Base-by-base conservation (phyloP, 2,888 invertebrate species). In the Lymantria dispar region DNA sequence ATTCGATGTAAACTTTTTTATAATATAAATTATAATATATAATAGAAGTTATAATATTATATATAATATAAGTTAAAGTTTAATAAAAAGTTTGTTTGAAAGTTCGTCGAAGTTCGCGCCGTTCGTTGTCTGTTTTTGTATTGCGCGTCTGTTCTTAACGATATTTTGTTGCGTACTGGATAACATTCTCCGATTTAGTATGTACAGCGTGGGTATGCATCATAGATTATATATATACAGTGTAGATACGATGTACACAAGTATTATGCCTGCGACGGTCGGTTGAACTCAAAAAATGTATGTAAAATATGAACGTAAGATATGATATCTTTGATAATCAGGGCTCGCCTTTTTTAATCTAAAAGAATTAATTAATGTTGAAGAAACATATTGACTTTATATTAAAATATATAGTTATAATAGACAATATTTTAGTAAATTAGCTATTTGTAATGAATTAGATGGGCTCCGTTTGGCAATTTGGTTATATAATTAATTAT, bases 81-180 rank as follows among this genome's bases (percentile, higher is more conserved):
- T 56, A 42, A 42, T n/a, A n/a, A 29, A 29, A n/a, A 42, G 11
- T 29, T 42, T 42, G 7, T 29, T 46, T 52, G 52, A 66, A 67
- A 71, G 64, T 75, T 74, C 58, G 55, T 62, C 45, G 51, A 47
- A 58, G 37, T 56, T 62, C 60, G 61, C 59, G 60, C 43, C 45
- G 49, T 57, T 33, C 9, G 56, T 48, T 14, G 52, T 47, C 7
- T 31, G 13, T 33, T n/a, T 37, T 29, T 12, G 33, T 7, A 47
- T 22, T 11, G 14, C 40, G 47, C 66, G 70, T 63, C 50, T 46
- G 40, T 1, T 1, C 40, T 14, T 37, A 38, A 43, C 48, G 39
- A 49, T 46, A 39, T 45, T 49, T 49, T 46, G 54, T 58, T 48
- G 50, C 53, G 50, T 60, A 62, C 50, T 50, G 52, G 47, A 10